Conservation (phyloP, 2,113 vertebrate species). For the Setophaga kirtlandii region DNA sequence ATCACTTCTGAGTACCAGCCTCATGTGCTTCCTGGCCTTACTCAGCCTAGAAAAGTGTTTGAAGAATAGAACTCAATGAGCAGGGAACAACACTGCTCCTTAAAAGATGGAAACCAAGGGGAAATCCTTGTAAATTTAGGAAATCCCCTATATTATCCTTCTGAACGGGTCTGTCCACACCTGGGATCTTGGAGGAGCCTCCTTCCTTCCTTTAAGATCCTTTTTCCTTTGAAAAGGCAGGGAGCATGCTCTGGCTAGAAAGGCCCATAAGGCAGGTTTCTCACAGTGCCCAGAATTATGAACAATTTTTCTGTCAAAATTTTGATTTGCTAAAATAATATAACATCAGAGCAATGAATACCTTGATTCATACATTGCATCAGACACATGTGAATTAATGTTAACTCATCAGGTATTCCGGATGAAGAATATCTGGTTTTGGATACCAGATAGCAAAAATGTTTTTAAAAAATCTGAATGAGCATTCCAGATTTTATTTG, state of each 20-base stretch:
- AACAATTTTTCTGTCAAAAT: background rate
- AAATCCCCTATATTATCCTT: background rate
- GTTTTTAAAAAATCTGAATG: background rate
- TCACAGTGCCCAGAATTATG: background rate
- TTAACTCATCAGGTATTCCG: background rate
- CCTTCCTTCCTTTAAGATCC: background rate
- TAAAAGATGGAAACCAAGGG: background rate
- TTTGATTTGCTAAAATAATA: background rate
- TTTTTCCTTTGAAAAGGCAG: background rate
- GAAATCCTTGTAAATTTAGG: background rate
- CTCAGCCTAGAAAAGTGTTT: background rate
- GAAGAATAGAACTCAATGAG: background rate
- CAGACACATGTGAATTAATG: background rate
- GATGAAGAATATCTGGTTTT: background rate
- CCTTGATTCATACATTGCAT: background rate
- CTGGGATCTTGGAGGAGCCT: background rate
- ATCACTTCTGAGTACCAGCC: background rate
- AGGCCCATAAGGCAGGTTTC: background rate
- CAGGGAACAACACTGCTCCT: background rate
- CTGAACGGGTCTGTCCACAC: background rate
- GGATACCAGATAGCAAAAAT: background rate
- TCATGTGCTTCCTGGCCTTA: background rate
- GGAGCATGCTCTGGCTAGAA: background rate
- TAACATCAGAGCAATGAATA: background rate
- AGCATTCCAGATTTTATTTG: background rate